Conservation (phyloP, 2,797 vertebrate genomes). For the Rhyacichthys aspro region DNA sequence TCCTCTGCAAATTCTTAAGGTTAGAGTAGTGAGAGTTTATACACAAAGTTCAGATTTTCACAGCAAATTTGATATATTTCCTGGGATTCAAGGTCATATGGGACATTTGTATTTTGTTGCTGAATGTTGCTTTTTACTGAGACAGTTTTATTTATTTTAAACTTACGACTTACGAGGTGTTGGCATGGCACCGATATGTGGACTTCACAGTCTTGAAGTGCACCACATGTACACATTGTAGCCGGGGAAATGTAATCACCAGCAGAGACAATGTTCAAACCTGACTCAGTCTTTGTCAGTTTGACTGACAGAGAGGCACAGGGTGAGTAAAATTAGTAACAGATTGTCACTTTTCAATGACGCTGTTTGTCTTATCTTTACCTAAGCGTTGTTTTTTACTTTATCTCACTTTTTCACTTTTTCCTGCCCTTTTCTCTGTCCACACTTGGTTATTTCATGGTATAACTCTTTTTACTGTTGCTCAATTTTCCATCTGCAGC, state of each 20-base stretch:
- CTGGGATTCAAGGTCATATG: not conserved
- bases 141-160: slow-evolving; percentile 14
- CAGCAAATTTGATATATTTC: slow-evolving; percentile 3
- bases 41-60: slow-evolving; percentile 6
- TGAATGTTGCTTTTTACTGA: not conserved
- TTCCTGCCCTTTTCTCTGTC: slow-evolving; percentile 13
- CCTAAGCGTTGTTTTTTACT: too few relatives aligned
- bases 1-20: not conserved
- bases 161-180: slow-evolving; percentile 10
- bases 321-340: not conserved
- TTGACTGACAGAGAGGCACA: not conserved
- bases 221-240: slow-evolving; percentile 35
- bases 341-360: not conserved
- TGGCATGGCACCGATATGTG: slow-evolving; percentile 29
- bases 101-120: not conserved
- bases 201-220: slow-evolving; percentile 17
- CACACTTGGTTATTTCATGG: slow-evolving; percentile 9
- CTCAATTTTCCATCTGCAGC: slow-evolving; percentile 38
- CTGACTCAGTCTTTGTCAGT: not conserved
- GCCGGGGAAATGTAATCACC: slow-evolving; percentile 28
- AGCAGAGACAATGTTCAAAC: slow-evolving; percentile 11
- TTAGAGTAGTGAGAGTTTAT: not conserved
- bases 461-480: slow-evolving; percentile 21
- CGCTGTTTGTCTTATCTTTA: not conserved
- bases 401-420: not conserved